Conservation (phyloP, 2,888 invertebrate genomes). For the Agonum fuliginosum region DNA sequence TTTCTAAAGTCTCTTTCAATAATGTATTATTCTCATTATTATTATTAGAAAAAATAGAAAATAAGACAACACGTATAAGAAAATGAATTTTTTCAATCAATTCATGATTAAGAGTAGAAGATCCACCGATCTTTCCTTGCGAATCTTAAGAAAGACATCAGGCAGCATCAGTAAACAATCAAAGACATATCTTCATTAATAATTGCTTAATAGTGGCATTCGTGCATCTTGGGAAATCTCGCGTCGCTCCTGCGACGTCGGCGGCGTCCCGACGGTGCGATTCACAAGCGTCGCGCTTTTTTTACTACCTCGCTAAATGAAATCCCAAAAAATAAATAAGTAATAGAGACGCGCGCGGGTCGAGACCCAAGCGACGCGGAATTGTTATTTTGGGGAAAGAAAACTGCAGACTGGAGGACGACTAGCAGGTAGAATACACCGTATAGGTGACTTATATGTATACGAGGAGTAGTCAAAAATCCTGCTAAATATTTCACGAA, state of each 20-base stretch:
- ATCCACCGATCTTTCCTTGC: too few species aligned
- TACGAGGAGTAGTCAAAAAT: too few species aligned
- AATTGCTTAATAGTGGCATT: conserved; percentile 61
- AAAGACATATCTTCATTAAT: conserved; percentile 59
- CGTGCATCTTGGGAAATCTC: conserved; percentile 61
- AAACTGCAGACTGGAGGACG: neutral
- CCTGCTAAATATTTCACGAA: conserved; percentile 8
- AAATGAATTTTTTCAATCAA: too few species aligned
- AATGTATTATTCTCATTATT: too few species aligned
- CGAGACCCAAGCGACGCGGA: conserved; percentile 16
- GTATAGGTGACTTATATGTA: conserved; percentile 15
- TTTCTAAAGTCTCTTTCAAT: too few species aligned
- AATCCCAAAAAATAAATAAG: conserved; percentile 61
- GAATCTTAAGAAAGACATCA: too few species aligned
- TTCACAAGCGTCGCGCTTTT: conserved; percentile 59
- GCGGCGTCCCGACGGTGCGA: conserved; percentile 60
- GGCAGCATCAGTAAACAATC: too few species aligned
- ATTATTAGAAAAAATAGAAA: too few species aligned
- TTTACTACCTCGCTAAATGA: conserved; percentile 60
- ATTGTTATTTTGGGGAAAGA: conserved; percentile 42
- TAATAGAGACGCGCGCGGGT: conserved; percentile 47
- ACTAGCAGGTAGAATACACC: neutral
- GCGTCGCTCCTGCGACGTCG: too few species aligned
- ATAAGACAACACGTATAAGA: too few species aligned
- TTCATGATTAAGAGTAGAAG: too few species aligned